A percentile compares a stretch with the other conserved stretches of the same genome.
These are phyloP conservation scores for Cranoglanis bouderius DNA, from an alignment of 2,113 vertebrate species.

Conservation along the genomic window DNA sequence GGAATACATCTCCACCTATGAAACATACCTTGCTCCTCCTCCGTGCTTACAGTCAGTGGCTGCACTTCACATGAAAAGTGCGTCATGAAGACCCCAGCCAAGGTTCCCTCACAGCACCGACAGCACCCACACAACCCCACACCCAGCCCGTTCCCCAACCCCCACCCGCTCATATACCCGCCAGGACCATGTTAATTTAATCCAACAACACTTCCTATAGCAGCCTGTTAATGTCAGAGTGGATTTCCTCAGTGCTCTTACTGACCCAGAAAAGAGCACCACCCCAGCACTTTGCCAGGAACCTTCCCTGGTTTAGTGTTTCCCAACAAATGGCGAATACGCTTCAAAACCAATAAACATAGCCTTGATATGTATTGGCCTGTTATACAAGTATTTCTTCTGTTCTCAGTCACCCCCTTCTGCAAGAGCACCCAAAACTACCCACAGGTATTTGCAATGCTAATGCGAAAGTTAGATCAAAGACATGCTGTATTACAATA, in stretches of 20 bases:
- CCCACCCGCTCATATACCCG: constrained; percentile 48
- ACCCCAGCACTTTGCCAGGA: constrained; percentile 74
- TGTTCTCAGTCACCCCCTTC: constrained; percentile 52
- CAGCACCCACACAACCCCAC: constrained; percentile 35
- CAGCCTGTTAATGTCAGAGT: constrained; percentile 80
- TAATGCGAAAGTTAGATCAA: constrained; percentile 77
- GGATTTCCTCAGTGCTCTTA: constrained; percentile 73
- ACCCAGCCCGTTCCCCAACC: constrained; percentile 28
- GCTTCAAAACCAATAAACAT: constrained; percentile 78
- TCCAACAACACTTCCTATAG: constrained; percentile 81
- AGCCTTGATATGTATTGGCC: constrained; percentile 76
- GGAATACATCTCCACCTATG: constrained; percentile 33
- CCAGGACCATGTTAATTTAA: constrained; percentile 73
- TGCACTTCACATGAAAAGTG: constrained; percentile 29
- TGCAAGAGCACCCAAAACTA: constrained; percentile 53
- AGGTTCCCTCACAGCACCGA: constrained; percentile 11
- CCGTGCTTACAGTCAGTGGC: constrained; percentile 1
- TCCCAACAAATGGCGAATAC: constrained; percentile 74
- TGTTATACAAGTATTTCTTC: constrained; percentile 74
- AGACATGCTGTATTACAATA: constrained; percentile 72
- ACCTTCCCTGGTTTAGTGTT: constrained; percentile 75
- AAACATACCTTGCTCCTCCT: constrained; percentile 45
- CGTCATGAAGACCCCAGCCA: constrained; percentile 43
- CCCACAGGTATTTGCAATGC: constrained; percentile 73
- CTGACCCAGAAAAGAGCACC: constrained; percentile 76